Conservation (phyloP, 2,888 invertebrate genomes). For the Hydropsyche betteni region DNA sequence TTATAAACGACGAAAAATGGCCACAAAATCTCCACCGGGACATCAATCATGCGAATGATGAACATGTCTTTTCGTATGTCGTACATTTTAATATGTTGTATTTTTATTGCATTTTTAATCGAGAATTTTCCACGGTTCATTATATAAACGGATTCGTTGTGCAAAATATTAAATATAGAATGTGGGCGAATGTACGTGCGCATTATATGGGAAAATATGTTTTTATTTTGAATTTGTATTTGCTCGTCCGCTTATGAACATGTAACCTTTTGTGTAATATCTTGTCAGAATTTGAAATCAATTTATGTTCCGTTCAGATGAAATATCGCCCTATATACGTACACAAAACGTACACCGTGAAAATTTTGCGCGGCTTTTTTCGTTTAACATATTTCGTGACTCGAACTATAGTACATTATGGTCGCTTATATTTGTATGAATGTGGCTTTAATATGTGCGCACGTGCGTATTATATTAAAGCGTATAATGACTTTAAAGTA, state of each 20-base stretch:
- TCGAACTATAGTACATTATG: neutral
- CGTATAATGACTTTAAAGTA: constrained; percentile 11
- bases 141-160: too few relatives aligned
- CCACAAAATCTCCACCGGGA: too few relatives aligned
- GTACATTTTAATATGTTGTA: neutral
- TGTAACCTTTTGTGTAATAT: constrained; percentile 27
- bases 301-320: constrained; percentile 19
- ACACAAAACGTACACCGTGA: neutral
- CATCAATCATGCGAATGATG: neutral
- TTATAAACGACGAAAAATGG: too few relatives aligned
- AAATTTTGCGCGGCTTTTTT: constrained; percentile 1
- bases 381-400: constrained; percentile 15
- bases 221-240: neutral
- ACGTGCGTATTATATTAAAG: constrained; percentile 6
- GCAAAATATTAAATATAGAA: neutral
- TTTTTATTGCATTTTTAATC: too few relatives aligned
- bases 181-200: constrained; percentile 5
- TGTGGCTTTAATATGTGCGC: neutral
- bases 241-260: constrained; percentile 16
- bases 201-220: constrained; percentile 23
- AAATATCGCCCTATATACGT: constrained; percentile 9
- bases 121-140: too few relatives aligned
- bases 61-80: neutral
- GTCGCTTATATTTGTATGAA: neutral
- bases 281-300: constrained; percentile 27